phyloP scores from a whole-genome alignment of 1,140 invertebrate species.

The Hypsibius dujardini region DNA sequence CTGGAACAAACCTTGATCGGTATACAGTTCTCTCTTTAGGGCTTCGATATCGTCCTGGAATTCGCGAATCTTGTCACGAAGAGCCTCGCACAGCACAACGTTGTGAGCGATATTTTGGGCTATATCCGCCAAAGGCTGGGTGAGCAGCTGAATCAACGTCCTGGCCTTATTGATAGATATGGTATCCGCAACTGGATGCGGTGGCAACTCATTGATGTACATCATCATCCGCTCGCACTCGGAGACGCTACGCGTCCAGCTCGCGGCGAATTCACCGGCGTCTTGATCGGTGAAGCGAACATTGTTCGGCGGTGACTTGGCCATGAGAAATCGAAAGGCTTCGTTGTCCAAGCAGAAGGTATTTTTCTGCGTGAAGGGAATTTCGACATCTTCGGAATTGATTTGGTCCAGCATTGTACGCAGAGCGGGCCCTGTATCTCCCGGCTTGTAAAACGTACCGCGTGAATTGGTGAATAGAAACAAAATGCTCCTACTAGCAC shows the following conservation, averaged over 20 bases:
- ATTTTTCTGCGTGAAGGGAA: constrained; percentile 15
- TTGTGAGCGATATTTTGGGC: background rate
- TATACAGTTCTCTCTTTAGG: background rate
- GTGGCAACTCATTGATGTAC: background rate
- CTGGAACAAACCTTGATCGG: too few relatives aligned
- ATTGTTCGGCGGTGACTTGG: constrained; percentile 10
- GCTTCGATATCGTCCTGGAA: background rate
- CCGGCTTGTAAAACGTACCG: constrained; percentile 24
- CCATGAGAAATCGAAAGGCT: constrained; percentile 23
- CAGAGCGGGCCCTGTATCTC: constrained; percentile 22
- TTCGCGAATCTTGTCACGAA: background rate
- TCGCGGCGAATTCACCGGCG: background rate
- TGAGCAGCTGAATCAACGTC: background rate
- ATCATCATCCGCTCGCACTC: background rate
- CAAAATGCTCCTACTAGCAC: constrained; percentile 21
- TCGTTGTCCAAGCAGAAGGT: constrained; percentile 24
- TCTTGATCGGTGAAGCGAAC: background rate
- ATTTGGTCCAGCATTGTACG: background rate
- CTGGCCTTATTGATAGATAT: background rate
- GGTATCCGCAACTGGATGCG: background rate
- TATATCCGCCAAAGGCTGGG: background rate
- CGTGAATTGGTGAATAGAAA: constrained; percentile 24
- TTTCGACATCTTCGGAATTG: constrained; percentile 19
- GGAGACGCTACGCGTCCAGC: background rate
- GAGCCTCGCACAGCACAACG: background rate